Conservation (phyloP, 2,888 invertebrate genomes). For the Idaea aversata region DNA sequence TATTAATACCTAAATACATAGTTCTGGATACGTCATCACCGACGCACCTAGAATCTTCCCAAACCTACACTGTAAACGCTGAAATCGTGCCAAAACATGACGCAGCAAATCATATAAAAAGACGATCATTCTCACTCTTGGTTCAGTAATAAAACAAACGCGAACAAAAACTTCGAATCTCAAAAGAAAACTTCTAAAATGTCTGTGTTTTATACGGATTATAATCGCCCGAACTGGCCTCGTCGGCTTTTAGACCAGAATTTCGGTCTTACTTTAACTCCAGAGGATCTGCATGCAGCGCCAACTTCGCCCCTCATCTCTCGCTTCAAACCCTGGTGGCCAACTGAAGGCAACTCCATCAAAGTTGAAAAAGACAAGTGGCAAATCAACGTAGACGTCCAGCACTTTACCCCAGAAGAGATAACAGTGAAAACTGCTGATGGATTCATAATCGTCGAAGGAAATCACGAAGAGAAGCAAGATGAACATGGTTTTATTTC, state of each 20-base stretch:
- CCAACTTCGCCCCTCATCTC: conserved; percentile 43
- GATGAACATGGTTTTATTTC: conserved; percentile 87
- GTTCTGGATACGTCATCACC: not conserved
- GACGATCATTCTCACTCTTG: not conserved
- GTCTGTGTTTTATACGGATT: not conserved
- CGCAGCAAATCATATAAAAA: not conserved
- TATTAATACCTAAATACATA: not conserved
- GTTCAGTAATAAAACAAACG: not conserved
- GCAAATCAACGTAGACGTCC: conserved; percentile 85
- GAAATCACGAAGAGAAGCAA: conserved; percentile 87
- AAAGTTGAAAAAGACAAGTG: conserved; percentile 75
- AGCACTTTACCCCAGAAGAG: conserved; percentile 86
- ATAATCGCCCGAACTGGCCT: conserved; percentile 27
- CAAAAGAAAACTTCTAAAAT: not conserved
- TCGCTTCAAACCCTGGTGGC: conserved; percentile 56
- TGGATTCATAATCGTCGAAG: conserved; percentile 84
- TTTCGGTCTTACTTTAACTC: conserved; percentile 63
- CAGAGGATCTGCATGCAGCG: conserved; percentile 61
- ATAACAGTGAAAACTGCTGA: conserved; percentile 86
- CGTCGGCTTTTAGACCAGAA: conserved; percentile 64
- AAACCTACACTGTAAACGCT: not conserved
- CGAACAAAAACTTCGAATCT: not conserved
- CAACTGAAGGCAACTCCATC: conserved; percentile 69
- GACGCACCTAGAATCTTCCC: not conserved
- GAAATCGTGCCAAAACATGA: not conserved